Evolutionary conservation across 2,888 invertebrate species (phyloP).

Genomic region (Caenorhabditis auriculariae): DNA sequence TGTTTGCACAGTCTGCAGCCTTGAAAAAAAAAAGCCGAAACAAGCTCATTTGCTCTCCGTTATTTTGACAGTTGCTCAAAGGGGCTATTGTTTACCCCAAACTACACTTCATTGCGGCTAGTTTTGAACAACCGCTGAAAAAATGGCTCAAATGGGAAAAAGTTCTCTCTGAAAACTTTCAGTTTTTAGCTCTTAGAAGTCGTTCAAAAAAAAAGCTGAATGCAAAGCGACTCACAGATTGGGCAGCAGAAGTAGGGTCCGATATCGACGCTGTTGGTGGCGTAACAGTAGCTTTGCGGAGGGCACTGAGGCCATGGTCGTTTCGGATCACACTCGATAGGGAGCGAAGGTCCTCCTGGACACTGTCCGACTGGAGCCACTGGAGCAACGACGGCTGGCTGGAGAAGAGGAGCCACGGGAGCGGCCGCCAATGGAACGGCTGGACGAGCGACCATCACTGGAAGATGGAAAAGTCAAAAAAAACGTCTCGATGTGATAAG

Average conservation of each 20-base stretch:
- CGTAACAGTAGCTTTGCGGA: constrained; percentile 63
- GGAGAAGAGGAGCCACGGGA: constrained; percentile 10
- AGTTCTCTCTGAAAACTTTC: background rate
- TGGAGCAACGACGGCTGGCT: constrained; percentile 41
- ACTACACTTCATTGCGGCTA: background rate
- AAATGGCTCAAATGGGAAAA: background rate
- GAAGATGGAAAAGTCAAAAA: too few species aligned
- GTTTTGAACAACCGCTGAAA: background rate
- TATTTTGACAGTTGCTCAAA: too few species aligned
- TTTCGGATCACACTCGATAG: constrained; percentile 63
- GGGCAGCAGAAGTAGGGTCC: constrained; percentile 64
- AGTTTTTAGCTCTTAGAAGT: background rate
- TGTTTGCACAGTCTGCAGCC: too few species aligned
- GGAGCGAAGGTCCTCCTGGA: constrained; percentile 59
- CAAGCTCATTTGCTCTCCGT: too few species aligned
- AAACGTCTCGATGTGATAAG: too few species aligned
- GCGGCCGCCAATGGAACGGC: constrained; percentile 14
- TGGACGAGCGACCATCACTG: constrained; percentile 21
- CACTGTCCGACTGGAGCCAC: constrained; percentile 59
- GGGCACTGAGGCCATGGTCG: constrained; percentile 64
- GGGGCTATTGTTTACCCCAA: background rate
- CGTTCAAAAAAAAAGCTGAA: background rate
- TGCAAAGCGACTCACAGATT: constrained; percentile 49
- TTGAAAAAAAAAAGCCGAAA: too few species aligned
- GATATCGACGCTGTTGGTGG: constrained; percentile 63